Conservation (phyloP, 2,797 vertebrate genomes). For the Myiotriccus ornatus region DNA sequence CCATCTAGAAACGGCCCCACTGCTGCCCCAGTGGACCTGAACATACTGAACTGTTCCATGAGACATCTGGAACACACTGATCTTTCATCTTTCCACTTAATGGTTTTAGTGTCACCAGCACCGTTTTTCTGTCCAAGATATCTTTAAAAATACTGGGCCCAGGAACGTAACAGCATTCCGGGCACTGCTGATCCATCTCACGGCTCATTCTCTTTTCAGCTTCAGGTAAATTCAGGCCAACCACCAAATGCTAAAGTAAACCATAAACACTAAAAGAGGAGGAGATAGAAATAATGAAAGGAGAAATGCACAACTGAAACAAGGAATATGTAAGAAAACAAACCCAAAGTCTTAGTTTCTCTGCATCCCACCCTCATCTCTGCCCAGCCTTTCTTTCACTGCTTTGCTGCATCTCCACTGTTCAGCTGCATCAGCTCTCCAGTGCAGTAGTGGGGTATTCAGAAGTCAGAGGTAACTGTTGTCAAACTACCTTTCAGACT, state of each 20-base stretch:
- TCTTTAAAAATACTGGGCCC: neutral
- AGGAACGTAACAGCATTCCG: neutral
- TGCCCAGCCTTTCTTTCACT: neutral
- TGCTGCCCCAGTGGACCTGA: neutral
- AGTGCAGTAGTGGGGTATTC: neutral
- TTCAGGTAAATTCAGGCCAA: neutral
- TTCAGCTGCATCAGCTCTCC: neutral
- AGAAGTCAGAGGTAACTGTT: neutral
- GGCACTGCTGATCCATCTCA: neutral
- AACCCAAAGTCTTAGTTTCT: neutral
- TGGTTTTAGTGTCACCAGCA: neutral
- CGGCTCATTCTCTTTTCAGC: neutral
- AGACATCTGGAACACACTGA: neutral
- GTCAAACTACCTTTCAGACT: neutral
- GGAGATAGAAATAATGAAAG: neutral
- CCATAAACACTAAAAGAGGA: neutral
- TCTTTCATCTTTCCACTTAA: neutral
- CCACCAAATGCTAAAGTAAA: neutral
- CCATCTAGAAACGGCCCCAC: neutral
- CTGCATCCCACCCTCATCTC: neutral
- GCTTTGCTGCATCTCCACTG: neutral
- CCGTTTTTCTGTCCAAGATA: neutral
- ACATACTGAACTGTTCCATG: neutral
- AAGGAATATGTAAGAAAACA: neutral
- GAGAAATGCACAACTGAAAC: neutral